Percentiles rank a stretch among this genome's conserved stretches.
Evolutionary conservation across 2,113 vertebrate genomes (phyloP).

Genomic region (Columbina picui): DNA sequence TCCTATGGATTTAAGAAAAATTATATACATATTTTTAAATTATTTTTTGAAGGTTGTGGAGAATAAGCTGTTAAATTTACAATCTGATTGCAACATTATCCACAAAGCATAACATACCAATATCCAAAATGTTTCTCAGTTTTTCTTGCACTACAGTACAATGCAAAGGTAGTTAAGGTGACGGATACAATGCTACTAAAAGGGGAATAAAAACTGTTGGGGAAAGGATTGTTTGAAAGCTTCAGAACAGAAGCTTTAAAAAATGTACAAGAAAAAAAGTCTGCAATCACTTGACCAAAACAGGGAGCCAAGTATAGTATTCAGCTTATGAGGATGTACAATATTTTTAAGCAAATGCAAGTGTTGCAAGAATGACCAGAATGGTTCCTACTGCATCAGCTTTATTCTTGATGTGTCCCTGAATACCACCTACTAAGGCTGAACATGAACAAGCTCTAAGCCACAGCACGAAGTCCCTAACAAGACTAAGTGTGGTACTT

Average conservation of each 20-base stretch:
- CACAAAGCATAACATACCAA: not conserved
- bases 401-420: not conserved
- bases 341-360: not conserved
- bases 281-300: not conserved
- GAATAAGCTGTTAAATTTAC: not conserved
- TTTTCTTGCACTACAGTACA: not conserved
- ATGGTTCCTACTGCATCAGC: not conserved
- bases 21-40: not conserved
- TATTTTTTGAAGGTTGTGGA: not conserved
- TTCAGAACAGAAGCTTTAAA: not conserved
- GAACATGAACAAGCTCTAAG: not conserved
- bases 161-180: not conserved
- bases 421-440: not conserved
- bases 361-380: not conserved
- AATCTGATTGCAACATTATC: not conserved
- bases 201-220: not conserved
- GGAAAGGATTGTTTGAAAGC: not conserved
- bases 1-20: conserved; percentile 5
- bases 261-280: not conserved
- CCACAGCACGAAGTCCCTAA: rapidly evolving
- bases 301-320: not conserved
- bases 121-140: not conserved
- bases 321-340: not conserved
- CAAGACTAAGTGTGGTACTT: not conserved
- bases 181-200: not conserved